Base-by-base conservation (phyloP, 2,888 invertebrate species). In the Helleia helle region DNA sequence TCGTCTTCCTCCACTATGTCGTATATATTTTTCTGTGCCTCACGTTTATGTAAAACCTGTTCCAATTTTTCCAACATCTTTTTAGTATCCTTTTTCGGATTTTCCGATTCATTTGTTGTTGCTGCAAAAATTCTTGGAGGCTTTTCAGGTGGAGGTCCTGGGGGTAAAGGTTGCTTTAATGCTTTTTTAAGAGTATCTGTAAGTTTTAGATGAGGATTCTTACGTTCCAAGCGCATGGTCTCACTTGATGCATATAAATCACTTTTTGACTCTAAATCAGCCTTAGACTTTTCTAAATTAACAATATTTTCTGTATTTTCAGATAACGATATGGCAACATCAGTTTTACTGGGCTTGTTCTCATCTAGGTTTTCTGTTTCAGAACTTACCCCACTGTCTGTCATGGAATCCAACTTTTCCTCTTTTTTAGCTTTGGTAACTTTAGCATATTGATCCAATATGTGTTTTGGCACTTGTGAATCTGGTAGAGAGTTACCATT, bases 111-210 rank as follows among this genome's bases (percentile, higher is more conserved):
- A 3, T 41, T 42, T 1, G 71, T 50, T 1, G 71, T 54, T 0
- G 63, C 51, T 25, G 75, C 73, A 54, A 91, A 90, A 1, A 87
- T 88, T 47, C 93, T 69, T 0, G 93, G 93, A 1, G 93, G 93
- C 61, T 93, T 93, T 55, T 89, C 89, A 0, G 93, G 93, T 0
- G 93, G 91, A 3, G 92, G 91, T 0, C 91, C 92, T 2, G 69
- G 47, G 0, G 92, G 92, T 36, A 92, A 57, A 0, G 91, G 91
- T 50, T 90, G 88, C 58, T 88, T 89, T 30, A 91, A 67, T 11
- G 90, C 90, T 47, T 87, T 87, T 58, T 89, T 89, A 24, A 91
- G 67, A 1, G 89, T 90, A 51, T 90, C 90, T 0, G 88, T 84
- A 36, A 86, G 50, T n/a, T 56, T 63, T 31, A 83, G 48, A 50